phyloP scores from a whole-genome alignment of 1,140 invertebrate species.

The Nylanderia fulva region DNA sequence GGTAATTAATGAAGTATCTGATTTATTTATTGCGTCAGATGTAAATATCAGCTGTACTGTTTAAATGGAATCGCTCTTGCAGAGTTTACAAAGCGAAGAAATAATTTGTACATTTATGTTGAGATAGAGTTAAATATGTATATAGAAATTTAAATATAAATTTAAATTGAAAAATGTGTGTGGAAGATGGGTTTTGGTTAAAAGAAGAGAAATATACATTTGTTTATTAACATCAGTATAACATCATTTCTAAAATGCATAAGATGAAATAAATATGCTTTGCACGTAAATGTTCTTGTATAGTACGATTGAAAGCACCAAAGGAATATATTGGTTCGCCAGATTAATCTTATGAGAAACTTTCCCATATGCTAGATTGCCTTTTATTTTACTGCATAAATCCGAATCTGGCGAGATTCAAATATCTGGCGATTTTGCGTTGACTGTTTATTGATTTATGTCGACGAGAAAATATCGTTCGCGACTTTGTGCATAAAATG shows the following conservation, averaged over 20 bases:
- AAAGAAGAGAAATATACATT: background rate
- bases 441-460: constrained; percentile 37
- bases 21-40: constrained; percentile 33
- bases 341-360: background rate
- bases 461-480: constrained; percentile 26
- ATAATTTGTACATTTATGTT: background rate
- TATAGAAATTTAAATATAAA: background rate
- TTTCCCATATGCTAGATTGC: background rate
- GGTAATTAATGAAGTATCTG: background rate
- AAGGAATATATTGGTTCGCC: background rate
- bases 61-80: constrained; percentile 1
- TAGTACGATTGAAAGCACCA: background rate
- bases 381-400: constrained; percentile 8
- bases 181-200: too few relatives aligned
- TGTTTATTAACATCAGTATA: background rate
- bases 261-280: background rate
- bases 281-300: background rate
- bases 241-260: background rate
- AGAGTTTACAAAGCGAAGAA: background rate
- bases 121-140: background rate
- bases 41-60: background rate
- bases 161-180: too few relatives aligned
- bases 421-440: constrained; percentile 12
- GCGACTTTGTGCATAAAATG: background rate
- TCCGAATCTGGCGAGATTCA: background rate